Conservation (phyloP, 2,888 invertebrate genomes). For the Odontomyia ornata region DNA sequence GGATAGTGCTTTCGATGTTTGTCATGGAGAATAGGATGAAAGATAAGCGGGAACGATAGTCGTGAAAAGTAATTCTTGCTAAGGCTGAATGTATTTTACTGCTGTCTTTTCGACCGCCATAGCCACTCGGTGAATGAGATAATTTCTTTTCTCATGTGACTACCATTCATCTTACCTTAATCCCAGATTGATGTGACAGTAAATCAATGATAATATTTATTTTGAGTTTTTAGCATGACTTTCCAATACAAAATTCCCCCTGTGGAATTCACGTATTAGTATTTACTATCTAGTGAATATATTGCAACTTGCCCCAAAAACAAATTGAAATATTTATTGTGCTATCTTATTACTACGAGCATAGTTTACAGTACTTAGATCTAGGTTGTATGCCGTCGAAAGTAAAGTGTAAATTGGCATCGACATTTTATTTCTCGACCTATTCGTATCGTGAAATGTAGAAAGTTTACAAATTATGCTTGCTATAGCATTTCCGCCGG, state of each 20-base stretch:
- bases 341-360: not conserved
- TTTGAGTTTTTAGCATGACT: not conserved
- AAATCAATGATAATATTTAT: not conserved
- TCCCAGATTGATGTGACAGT: not conserved
- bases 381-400: no score
- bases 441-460: no score
- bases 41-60: slow-evolving; percentile 18
- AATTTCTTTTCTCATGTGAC: slow-evolving; percentile 7
- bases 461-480: no score
- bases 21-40: not conserved
- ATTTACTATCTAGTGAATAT: slow-evolving; percentile 34
- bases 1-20: not conserved
- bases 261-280: slow-evolving; percentile 2
- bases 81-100: not conserved
- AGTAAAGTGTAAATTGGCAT: no score
- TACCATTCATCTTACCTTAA: not conserved
- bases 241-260: not conserved
- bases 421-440: no score
- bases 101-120: not conserved
- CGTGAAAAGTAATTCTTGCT: slow-evolving; percentile 18
- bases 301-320: not conserved
- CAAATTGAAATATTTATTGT: not conserved
- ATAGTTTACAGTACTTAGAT: not conserved
- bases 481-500: no score
- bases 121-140: not conserved